phyloP scores from a whole-genome alignment of 2,797 vertebrate genomes.

The Chaetophractus vellerosus region DNA sequence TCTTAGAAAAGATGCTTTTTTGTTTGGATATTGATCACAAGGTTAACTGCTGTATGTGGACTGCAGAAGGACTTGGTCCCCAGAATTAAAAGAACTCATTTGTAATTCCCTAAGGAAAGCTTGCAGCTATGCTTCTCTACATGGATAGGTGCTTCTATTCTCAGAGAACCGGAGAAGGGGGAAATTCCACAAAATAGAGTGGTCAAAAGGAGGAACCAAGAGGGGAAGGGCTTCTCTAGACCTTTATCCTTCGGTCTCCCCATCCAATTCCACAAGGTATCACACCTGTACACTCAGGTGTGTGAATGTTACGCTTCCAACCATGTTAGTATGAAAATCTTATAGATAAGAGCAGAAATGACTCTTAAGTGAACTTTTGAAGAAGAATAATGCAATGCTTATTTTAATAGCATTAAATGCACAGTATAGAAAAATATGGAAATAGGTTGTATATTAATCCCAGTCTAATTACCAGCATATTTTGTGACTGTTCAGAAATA shows the following conservation, averaged over 20 bases:
- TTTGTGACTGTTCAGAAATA: conserved; percentile 14
- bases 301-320: background rate
- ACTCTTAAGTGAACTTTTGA: background rate
- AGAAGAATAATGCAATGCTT: background rate
- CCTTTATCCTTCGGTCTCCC: background rate
- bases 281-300: background rate
- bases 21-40: background rate
- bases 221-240: too few relatives aligned
- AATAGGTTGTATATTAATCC: background rate
- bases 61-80: background rate
- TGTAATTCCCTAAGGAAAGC: background rate
- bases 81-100: background rate
- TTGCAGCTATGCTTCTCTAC: background rate
- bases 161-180: background rate
- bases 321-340: background rate
- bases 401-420: conserved; percentile 34
- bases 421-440: background rate
- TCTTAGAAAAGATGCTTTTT: background rate
- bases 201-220: background rate
- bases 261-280: background rate
- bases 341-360: background rate
- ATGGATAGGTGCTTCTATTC: background rate
- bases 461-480: conserved; percentile 5
- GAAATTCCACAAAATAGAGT: background rate
- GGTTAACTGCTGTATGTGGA: background rate